A percentile compares a stretch with the other conserved stretches of the same genome.
These are phyloP conservation scores for Choreutis nemorana DNA, from an alignment of 2,888 invertebrate species.

Conservation along the genomic window DNA sequence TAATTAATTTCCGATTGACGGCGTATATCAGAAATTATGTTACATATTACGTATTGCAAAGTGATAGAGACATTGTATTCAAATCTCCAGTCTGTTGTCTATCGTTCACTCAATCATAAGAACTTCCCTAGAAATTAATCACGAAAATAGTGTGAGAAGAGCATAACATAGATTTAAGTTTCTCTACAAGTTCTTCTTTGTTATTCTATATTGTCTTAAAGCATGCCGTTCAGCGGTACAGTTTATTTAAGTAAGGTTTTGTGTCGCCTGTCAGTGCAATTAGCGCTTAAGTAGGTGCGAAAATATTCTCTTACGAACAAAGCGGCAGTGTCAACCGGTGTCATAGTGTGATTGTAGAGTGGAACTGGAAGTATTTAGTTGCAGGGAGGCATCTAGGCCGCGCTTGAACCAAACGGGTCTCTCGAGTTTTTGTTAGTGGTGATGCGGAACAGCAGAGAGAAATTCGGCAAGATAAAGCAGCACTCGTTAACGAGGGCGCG, in stretches of 20 bases:
- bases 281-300: constrained; percentile 25
- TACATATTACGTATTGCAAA: no score
- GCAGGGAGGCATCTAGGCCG: constrained; percentile 43
- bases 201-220: constrained; percentile 17
- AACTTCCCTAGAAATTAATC: no score
- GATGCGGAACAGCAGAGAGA: constrained; percentile 61
- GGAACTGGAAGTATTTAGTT: not conserved
- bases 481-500: constrained; percentile 56
- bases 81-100: no score
- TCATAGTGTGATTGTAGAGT: not conserved
- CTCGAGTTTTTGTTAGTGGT: constrained; percentile 58
- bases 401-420: constrained; percentile 50
- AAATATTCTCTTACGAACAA: constrained; percentile 14
- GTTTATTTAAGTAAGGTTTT: constrained; percentile 21
- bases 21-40: no score
- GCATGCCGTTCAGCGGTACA: constrained; percentile 12
- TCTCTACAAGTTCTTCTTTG: no score
- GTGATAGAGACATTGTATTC: no score
- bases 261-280: constrained; percentile 24
- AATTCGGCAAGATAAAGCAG: constrained; percentile 60
- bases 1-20: no score
- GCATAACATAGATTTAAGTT: no score
- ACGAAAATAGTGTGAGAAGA: no score
- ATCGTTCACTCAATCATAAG: no score
- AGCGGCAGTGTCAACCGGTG: not conserved